These are phyloP conservation scores for Petrosia ficiformis DNA, from an alignment of 37 sponge, comb jelly and placozoan genomes.

Conservation along the genomic window DNA sequence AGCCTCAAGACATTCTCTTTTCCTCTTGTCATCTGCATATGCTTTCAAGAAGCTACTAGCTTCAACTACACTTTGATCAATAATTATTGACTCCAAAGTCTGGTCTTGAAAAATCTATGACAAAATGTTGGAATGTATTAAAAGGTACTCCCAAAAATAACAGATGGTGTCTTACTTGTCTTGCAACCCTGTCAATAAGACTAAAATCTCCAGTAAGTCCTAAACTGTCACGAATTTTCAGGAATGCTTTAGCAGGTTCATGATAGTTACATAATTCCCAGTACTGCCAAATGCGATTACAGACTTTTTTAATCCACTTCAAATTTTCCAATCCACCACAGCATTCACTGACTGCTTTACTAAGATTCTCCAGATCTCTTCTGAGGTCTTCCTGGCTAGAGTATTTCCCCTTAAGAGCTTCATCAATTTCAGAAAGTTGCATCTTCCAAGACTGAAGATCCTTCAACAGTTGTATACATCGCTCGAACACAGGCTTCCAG, in stretches of 20 bases:
- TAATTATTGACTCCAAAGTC: constrained; percentile 5
- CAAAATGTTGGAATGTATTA: too few species aligned
- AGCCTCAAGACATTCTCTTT: constrained; percentile 14
- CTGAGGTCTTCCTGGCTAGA: neutral
- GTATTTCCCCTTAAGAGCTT: neutral
- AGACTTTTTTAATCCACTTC: neutral
- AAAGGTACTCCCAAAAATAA: too few species aligned
- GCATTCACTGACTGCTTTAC: neutral
- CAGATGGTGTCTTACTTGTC: too few species aligned
- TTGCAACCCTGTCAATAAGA: constrained; percentile 27
- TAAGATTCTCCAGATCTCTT: neutral
- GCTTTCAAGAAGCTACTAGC: constrained; percentile 20
- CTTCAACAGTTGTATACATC: neutral
- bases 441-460: neutral
- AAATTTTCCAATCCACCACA: neutral
- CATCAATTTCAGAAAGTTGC: neutral
- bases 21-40: neutral
- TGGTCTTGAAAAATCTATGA: too few species aligned
- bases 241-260: neutral
- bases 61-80: neutral
- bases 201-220: constrained; percentile 25
- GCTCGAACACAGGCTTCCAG: neutral
- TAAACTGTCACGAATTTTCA: neutral
- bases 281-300: neutral
- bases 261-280: neutral